A percentile compares a stretch with the other conserved stretches of the same genome.
Evolutionary conservation across 2,113 vertebrate species (phyloP).

Genomic region (Oncorhynchus kisutch): DNA sequence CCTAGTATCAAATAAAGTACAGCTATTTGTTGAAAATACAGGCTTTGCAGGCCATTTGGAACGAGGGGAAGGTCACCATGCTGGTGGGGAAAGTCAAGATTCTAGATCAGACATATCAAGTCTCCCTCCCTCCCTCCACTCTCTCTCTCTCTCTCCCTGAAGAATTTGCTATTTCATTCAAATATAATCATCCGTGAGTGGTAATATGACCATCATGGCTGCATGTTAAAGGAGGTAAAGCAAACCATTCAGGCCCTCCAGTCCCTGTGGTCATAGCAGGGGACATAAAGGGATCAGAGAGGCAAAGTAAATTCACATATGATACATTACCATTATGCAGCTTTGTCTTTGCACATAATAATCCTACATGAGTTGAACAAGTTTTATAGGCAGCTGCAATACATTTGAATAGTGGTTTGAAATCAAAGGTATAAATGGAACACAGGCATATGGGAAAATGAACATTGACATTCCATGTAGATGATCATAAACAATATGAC

Average conservation of each 20-base stretch:
- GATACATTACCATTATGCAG: constrained; percentile 20
- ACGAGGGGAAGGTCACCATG: constrained; percentile 58
- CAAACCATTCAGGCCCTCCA: constrained; percentile 61
- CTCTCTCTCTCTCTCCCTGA: constrained; percentile 38
- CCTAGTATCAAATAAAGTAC: constrained; percentile 66
- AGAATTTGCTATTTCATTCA: constrained; percentile 70
- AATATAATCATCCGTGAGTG: constrained; percentile 68
- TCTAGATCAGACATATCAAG: constrained; percentile 66
- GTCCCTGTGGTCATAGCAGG: constrained; percentile 60
- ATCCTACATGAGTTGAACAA: constrained; percentile 23
- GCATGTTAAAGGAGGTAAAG: constrained; percentile 67
- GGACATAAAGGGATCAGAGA: constrained; percentile 64
- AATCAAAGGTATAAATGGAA: not conserved
- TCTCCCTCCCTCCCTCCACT: not conserved
- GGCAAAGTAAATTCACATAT: constrained; percentile 57
- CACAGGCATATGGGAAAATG: not conserved
- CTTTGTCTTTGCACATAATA: constrained; percentile 30
- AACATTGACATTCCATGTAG: not conserved
- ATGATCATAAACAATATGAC: not conserved
- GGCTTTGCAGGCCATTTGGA: constrained; percentile 37
- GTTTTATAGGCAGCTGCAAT: constrained; percentile 32
- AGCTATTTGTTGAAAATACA: constrained; percentile 70
- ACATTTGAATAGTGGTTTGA: not conserved
- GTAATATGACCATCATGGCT: constrained; percentile 74
- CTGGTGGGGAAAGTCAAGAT: constrained; percentile 38